phyloP scores from a whole-genome alignment of 2,888 invertebrate genomes.

The Melieria crassipennis region DNA sequence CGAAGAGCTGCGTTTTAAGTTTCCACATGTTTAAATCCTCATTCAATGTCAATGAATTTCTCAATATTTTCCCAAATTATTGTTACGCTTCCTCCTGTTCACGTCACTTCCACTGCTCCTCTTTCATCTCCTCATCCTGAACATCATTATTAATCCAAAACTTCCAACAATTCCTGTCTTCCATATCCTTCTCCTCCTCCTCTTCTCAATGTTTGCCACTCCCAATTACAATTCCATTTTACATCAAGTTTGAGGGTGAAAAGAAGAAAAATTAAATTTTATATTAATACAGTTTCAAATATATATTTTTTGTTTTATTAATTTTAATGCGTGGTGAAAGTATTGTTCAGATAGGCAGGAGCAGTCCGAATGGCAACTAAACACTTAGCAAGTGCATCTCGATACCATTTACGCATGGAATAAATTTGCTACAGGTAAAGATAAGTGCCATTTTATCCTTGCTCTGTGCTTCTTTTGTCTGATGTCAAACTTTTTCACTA shows the following conservation, averaged over 20 bases:
- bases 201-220: slow-evolving; percentile 40
- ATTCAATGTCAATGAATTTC: too few relatives aligned
- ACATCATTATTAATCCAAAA: slow-evolving; percentile 16
- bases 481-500: too few relatives aligned
- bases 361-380: too few relatives aligned
- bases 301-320: neutral
- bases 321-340: too few relatives aligned
- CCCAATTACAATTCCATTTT: slow-evolving; percentile 42
- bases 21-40: too few relatives aligned
- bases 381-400: too few relatives aligned
- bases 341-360: too few relatives aligned
- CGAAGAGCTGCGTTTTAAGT: too few relatives aligned
- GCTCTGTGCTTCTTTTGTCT: too few relatives aligned
- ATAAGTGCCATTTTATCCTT: too few relatives aligned
- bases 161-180: slow-evolving; percentile 32
- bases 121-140: slow-evolving; percentile 10
- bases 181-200: slow-evolving; percentile 40
- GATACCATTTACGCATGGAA: too few relatives aligned
- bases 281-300: slow-evolving; percentile 19
- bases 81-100: neutral
- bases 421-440: too few relatives aligned
- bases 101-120: slow-evolving; percentile 2
- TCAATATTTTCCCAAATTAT: neutral
- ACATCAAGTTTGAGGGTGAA: slow-evolving; percentile 41
- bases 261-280: slow-evolving; percentile 42